These are phyloP conservation scores for Drosophila nr. medialis DNA, from an alignment of 2,888 invertebrate species.

Conservation along the genomic window DNA sequence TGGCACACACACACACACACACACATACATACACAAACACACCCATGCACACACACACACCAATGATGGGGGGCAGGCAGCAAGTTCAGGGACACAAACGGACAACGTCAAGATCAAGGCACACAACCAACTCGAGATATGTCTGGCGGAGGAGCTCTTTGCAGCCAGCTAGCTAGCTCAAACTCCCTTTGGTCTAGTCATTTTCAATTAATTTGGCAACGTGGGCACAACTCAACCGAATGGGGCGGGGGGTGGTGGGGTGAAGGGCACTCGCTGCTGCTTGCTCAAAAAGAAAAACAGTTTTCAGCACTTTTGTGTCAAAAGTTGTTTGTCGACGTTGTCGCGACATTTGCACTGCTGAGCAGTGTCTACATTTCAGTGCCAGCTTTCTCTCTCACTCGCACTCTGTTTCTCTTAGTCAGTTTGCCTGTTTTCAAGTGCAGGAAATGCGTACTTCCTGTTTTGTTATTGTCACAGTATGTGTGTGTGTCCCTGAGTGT, in stretches of 20 bases:
- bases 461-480: conserved; percentile 60
- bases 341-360: conserved; percentile 69
- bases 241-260: background rate
- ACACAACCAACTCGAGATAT: conserved; percentile 47
- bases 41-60: conserved; percentile 5
- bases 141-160: conserved; percentile 16
- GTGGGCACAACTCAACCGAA: conserved; percentile 40
- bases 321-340: conserved; percentile 72
- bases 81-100: conserved; percentile 70
- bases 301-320: conserved; percentile 77
- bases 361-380: conserved; percentile 14
- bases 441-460: conserved; percentile 79
- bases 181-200: conserved; percentile 63
- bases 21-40: conserved; percentile 1
- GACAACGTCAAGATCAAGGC: conserved; percentile 72
- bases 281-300: conserved; percentile 60
- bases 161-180: background rate
- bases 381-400: background rate
- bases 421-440: conserved; percentile 52
- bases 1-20: conserved; percentile 11
- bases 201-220: conserved; percentile 77
- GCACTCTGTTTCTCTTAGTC: too few species aligned
- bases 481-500: conserved; percentile 20
- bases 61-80: conserved; percentile 14
- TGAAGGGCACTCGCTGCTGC: background rate